phyloP scores from a whole-genome alignment of 2,797 vertebrate species.

The Lagodon rhomboides region DNA sequence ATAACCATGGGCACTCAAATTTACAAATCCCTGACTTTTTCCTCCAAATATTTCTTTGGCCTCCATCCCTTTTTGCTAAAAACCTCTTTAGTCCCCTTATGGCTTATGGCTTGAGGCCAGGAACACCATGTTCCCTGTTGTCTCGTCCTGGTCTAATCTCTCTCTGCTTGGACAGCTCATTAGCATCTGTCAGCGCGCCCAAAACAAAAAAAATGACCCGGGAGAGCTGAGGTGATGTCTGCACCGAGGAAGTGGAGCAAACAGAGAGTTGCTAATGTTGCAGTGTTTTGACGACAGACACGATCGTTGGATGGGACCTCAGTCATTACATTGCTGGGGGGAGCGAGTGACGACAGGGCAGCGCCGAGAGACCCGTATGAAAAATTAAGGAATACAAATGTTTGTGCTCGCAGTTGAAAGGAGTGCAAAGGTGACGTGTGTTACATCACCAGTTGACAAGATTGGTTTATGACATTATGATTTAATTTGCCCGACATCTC shows the following conservation, averaged over 20 bases:
- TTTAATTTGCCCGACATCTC: not conserved
- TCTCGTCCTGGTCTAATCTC: conserved; percentile 57
- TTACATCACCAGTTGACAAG: conserved; percentile 8
- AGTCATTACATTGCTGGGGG: conserved; percentile 12
- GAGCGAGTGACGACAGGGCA: not conserved
- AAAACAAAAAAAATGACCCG: conserved; percentile 37
- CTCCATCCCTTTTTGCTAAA: conserved; percentile 7
- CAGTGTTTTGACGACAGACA: conserved; percentile 51
- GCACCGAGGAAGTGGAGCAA: conserved; percentile 34
- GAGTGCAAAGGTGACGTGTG: not conserved
- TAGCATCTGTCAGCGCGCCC: conserved; percentile 66
- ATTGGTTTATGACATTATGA: conserved; percentile 23
- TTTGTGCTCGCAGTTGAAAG: not conserved
- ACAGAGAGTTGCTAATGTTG: conserved; percentile 41
- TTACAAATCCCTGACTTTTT: conserved; percentile 7
- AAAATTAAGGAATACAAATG: conserved; percentile 10
- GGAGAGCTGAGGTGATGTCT: conserved; percentile 58
- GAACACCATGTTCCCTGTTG: conserved; percentile 45
- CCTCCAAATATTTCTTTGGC: conserved; percentile 9
- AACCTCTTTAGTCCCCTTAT: conserved; percentile 25
- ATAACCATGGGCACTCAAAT: not conserved
- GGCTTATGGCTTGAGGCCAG: conserved; percentile 55
- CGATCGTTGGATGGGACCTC: conserved; percentile 28
- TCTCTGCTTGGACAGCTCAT: conserved; percentile 58
- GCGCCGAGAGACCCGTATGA: conserved; percentile 3